Percentiles rank a stretch among this genome's conserved stretches.
These are phyloP conservation scores for Vidua chalybeata DNA, from an alignment of 2,113 vertebrate genomes.

Conservation along the genomic window DNA sequence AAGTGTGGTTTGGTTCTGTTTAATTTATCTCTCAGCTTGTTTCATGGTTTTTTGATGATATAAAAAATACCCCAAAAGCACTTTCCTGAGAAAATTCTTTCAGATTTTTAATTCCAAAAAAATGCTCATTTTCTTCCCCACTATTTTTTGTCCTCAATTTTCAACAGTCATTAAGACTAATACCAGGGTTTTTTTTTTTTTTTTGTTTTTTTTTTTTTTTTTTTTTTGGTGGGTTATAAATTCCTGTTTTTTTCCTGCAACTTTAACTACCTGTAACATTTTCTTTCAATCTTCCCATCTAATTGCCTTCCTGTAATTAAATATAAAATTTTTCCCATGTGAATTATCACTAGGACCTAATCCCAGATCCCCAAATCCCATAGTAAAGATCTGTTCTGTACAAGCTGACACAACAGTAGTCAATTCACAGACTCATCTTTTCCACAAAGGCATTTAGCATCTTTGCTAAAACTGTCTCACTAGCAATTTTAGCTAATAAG, in stretches of 20 bases:
- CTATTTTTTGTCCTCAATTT: background rate
- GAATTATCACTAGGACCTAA: slow-evolving; percentile 16
- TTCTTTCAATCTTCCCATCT: background rate
- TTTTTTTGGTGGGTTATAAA: background rate
- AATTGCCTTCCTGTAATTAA: background rate
- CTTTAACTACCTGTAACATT: background rate
- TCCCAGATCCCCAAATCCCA: slow-evolving; percentile 33
- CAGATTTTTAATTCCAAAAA: background rate
- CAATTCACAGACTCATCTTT: slow-evolving; percentile 37
- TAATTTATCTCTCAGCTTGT: background rate
- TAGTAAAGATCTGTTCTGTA: slow-evolving; percentile 29
- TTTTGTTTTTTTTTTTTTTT: rapidly evolving
- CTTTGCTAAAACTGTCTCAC: slow-evolving; percentile 41
- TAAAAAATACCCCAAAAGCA: background rate
- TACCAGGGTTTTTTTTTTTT: rapidly evolving
- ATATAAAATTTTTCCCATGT: background rate
- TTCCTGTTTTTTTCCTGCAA: background rate
- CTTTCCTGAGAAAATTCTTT: background rate
- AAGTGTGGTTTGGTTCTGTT: background rate
- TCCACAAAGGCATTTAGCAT: slow-evolving; percentile 28
- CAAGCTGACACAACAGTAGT: slow-evolving; percentile 21
- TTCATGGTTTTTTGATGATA: background rate
- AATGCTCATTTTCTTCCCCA: rapidly evolving
- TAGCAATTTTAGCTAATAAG: slow-evolving; percentile 48
- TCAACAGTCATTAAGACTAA: background rate